Conservation (phyloP, 2,888 invertebrate species). For the Linnaemya tessellans region DNA sequence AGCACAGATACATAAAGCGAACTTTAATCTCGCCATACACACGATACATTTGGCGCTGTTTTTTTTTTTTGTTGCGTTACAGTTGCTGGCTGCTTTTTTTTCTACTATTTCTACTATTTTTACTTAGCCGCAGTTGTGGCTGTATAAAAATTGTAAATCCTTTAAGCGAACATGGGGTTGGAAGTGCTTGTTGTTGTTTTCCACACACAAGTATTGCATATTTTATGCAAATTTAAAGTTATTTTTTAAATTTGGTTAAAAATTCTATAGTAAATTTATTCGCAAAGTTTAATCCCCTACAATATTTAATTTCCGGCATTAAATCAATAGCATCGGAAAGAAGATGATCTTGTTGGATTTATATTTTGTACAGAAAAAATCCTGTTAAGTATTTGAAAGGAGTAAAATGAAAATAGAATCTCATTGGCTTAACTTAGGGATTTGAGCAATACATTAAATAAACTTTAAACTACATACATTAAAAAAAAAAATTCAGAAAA, state of each 20-base stretch:
- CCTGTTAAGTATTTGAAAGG: background rate
- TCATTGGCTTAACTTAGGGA: background rate
- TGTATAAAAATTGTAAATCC: conserved; percentile 29
- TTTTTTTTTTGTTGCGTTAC: conserved; percentile 16
- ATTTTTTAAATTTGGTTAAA: background rate
- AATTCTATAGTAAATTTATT: background rate
- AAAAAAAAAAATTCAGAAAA: too few species aligned
- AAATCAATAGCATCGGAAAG: conserved; percentile 48
- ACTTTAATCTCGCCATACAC: conserved; percentile 46
- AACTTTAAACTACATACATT: too few species aligned
- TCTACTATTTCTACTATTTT: too few species aligned
- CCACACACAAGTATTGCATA: background rate
- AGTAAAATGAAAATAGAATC: background rate
- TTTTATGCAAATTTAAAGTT: conserved; percentile 3
- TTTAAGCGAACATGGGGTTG: too few species aligned
- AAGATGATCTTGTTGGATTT: conserved; percentile 28
- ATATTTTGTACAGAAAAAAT: background rate
- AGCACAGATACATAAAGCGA: conserved; percentile 51
- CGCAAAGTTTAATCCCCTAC: conserved; percentile 13
- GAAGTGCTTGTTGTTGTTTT: too few species aligned
- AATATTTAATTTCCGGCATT: conserved; percentile 62
- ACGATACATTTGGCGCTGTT: conserved; percentile 56
- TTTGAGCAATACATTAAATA: too few species aligned
- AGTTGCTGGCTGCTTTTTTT: background rate
- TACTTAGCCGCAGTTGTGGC: background rate